phyloP scores from a whole-genome alignment of 2,797 vertebrate species.

The Furcifer pardalis region DNA sequence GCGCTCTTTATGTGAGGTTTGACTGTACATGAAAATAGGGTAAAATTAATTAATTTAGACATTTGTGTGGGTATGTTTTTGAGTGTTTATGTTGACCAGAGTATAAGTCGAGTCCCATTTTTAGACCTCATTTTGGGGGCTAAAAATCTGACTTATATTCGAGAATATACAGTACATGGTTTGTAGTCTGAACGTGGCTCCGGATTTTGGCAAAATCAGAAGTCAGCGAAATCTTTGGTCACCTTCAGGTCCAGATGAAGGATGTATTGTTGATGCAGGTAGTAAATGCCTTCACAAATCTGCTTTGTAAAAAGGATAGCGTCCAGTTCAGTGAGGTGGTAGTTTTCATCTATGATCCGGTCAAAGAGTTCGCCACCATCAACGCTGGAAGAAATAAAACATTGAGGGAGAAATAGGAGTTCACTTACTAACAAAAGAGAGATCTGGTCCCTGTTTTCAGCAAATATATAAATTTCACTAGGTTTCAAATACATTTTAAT shows the following conservation, averaged over 20 bases:
- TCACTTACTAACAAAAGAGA: neutral
- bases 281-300: slow-evolving; percentile 87
- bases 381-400: slow-evolving; percentile 71
- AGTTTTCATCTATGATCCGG: slow-evolving; percentile 86
- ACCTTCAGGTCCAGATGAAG: slow-evolving; percentile 91
- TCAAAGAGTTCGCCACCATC: slow-evolving; percentile 90
- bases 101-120: no score
- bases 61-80: no score
- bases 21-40: no score
- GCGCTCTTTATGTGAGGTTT: no score
- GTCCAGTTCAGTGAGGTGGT: slow-evolving; percentile 85
- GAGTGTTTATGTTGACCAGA: no score
- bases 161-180: no score
- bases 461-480: neutral
- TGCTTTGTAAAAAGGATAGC: slow-evolving; percentile 85
- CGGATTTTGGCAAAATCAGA: no score
- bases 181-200: no score
- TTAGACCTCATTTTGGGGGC: no score
- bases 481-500: neutral
- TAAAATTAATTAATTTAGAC: no score
- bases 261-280: slow-evolving; percentile 90
- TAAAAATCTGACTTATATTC: no score
- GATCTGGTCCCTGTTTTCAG: no score
- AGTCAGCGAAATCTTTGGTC: neutral
- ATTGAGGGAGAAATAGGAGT: neutral